Base-by-base conservation (phyloP, 2,797 vertebrate genomes). In the Alauda arvensis region DNA sequence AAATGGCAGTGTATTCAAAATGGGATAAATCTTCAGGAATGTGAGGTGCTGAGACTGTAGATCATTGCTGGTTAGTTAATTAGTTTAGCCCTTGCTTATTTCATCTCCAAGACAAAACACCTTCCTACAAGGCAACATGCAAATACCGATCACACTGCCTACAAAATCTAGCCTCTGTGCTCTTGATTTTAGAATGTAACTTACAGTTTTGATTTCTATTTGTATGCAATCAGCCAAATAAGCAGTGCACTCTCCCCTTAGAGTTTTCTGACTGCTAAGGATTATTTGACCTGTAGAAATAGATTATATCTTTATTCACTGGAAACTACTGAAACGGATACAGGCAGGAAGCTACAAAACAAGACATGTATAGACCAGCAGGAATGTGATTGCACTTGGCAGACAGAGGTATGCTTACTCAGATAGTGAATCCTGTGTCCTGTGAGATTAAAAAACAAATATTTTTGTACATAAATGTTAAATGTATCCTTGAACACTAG, bases 1-100 rank as follows among this genome's bases (percentile, higher is more conserved):
- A 97, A 97, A 96, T 96, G 96, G 95, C 95, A 97, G 95, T 97
- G 96, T 97, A 97, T 97, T 97, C 95, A 87, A 97, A 98, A 97
- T 96, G 91, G 97, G 95, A 97, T 97, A 97, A 97, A 97, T 97
- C 97, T 97, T 96, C 95, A 96, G 91, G 96, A 98, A 97, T 96
- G 96, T 88, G 95, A 97, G 97, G 93, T 97, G 95, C 94, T 92
- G 95, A 96, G 94, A 95, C 94, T 92, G 91, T 97, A 97, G 96
- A 97, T 97, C 96, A 96, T 93, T 93, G 94, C 95, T 96, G 96
- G 95, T 97, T 97, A 96, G 95, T 97, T 97, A 97, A 98, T 97
- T 97, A 97, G 97, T 96, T 98, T 97, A 96, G 95, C 71, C 78
- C 87, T 96, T 88, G 71, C 93, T 95, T 95, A 83, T 95, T 97